These are phyloP conservation scores for Lottia gigantea DNA, from an alignment of 2,888 invertebrate species.

Conservation along the genomic window DNA sequence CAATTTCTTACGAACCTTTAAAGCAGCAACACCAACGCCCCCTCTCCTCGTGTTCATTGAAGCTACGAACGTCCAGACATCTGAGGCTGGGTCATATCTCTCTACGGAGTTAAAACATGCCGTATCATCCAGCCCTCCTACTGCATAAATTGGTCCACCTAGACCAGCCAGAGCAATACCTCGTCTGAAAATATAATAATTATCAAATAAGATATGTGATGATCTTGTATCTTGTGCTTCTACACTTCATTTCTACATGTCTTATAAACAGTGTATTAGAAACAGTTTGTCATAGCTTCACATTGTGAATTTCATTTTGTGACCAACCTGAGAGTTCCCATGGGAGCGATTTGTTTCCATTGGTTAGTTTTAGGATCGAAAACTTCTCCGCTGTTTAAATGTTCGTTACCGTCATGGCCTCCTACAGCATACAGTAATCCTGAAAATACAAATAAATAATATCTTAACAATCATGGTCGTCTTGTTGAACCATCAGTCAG, in stretches of 20 bases:
- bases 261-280: too few species aligned
- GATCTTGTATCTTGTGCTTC: too few species aligned
- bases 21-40: conserved; percentile 70
- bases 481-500: background rate
- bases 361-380: conserved; percentile 68
- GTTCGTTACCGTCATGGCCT: conserved; percentile 71
- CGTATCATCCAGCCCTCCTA: conserved; percentile 71
- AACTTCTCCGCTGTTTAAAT: conserved; percentile 69
- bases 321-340: conserved; percentile 65
- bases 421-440: conserved; percentile 70
- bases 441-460: conserved; percentile 27
- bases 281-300: too few species aligned
- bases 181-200: conserved; percentile 63
- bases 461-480: too few species aligned
- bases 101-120: conserved; percentile 70
- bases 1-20: conserved; percentile 53
- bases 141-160: conserved; percentile 70
- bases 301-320: too few species aligned
- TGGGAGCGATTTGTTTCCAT: conserved; percentile 67
- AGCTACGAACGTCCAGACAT: conserved; percentile 69
- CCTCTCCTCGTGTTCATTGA: conserved; percentile 70
- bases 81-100: conserved; percentile 68
- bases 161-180: conserved; percentile 71
- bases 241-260: too few species aligned
- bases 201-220: too few species aligned